Percentiles rank a stretch among this genome's conserved stretches.
Conservation (phyloP, 2,888 invertebrate genomes). For the Atrina japonica region DNA sequence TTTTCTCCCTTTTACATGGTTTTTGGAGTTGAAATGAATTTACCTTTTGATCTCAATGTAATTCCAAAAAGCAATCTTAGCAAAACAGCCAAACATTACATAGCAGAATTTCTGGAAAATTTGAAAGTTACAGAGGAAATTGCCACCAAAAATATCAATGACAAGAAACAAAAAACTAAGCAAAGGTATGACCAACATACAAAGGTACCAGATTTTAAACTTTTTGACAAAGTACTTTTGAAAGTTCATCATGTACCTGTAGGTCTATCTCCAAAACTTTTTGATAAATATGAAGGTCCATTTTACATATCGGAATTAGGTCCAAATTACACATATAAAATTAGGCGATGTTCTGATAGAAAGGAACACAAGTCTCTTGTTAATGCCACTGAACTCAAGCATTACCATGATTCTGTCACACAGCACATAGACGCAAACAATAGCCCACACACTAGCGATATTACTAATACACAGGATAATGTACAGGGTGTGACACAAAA, state of each 20-base stretch:
- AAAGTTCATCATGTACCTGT: not conserved
- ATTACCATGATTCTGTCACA: conserved; percentile 13
- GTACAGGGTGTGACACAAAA: not conserved
- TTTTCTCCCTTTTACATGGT: conserved; percentile 12
- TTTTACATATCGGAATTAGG: conserved; percentile 20
- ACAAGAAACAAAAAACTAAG: not conserved
- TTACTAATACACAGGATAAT: conserved; percentile 2
- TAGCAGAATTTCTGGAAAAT: conserved; percentile 9
- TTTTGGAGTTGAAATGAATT: conserved; percentile 34
- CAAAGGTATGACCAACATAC: conserved; percentile 6
- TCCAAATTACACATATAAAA: conserved; percentile 21
- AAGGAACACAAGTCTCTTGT: conserved; percentile 9
- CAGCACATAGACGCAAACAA: not conserved
- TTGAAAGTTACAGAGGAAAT: conserved; percentile 13
- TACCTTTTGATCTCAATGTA: conserved; percentile 17
- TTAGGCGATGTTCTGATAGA: not conserved
- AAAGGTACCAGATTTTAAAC: conserved; percentile 1
- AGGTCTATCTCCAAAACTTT: conserved; percentile 24
- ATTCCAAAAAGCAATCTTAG: conserved; percentile 11
- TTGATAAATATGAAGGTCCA: conserved; percentile 24
- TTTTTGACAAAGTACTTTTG: conserved; percentile 9
- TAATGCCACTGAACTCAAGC: not conserved
- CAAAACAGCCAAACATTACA: conserved; percentile 9
- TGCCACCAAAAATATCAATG: conserved; percentile 4
- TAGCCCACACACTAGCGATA: not conserved